Evolutionary conservation across 2,888 invertebrate species (phyloP).

Genomic region (Eremobia ochroleuca): DNA sequence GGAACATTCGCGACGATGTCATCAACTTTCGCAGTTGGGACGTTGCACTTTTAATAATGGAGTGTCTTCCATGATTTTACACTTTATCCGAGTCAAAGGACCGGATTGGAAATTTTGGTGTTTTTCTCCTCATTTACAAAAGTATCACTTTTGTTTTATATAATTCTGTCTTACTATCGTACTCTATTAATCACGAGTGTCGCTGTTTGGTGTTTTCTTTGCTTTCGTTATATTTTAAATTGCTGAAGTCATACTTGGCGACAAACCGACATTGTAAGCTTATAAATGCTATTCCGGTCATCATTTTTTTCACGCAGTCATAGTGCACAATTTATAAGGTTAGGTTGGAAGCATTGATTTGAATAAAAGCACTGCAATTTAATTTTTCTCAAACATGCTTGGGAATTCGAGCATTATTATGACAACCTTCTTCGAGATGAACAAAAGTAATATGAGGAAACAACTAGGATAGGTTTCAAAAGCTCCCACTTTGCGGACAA

Average conservation of each 20-base stretch:
- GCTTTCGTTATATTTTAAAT: neutral
- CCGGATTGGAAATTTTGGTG: slow-evolving; percentile 8
- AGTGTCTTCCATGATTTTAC: slow-evolving; percentile 34
- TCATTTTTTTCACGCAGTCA: neutral
- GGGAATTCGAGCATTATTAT: too few species aligned
- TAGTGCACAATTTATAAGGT: neutral
- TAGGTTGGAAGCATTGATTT: neutral
- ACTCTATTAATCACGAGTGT: neutral
- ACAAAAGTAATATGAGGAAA: too few species aligned
- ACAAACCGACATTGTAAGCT: neutral
- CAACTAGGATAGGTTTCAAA: too few species aligned
- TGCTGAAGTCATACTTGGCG: neutral
- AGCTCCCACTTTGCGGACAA: too few species aligned
- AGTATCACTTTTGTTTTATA: neutral
- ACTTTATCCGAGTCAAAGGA: slow-evolving; percentile 25
- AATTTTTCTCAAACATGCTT: too few species aligned
- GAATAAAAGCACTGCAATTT: neutral
- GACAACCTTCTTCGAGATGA: too few species aligned
- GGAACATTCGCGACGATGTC: slow-evolving; percentile 47
- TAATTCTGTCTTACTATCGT: neutral
- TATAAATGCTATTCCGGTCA: too few species aligned
- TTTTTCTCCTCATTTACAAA: slow-evolving; percentile 4
- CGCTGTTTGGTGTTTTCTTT: neutral
- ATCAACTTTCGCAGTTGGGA: slow-evolving; percentile 40
- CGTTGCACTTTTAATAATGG: slow-evolving; percentile 47